Evolutionary conservation across 2,797 vertebrate genomes (phyloP).

Genomic region (Leptoclinus maculatus): DNA sequence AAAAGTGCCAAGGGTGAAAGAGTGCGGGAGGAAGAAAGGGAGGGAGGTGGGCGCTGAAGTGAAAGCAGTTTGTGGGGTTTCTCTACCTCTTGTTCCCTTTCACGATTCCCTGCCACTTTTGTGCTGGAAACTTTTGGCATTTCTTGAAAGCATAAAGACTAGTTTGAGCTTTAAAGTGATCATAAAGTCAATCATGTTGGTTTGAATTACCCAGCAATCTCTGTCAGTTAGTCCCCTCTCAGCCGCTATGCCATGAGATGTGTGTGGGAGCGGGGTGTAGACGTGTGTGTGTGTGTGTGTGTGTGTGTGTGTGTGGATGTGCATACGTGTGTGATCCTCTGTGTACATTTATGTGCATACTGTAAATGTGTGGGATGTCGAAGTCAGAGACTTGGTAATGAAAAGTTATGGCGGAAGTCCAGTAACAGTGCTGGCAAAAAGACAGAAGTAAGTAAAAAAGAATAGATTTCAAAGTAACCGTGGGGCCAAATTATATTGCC

Average conservation of each 20-base stretch:
- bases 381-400: slow-evolving; percentile 34
- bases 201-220: slow-evolving; percentile 94
- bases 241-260: slow-evolving; percentile 80
- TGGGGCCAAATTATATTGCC: slow-evolving; percentile 54
- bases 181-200: slow-evolving; percentile 97
- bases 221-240: slow-evolving; percentile 92
- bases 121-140: slow-evolving; percentile 89
- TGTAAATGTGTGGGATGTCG: slow-evolving; percentile 44
- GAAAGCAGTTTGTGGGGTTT: slow-evolving; percentile 64
- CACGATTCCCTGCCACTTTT: slow-evolving; percentile 89
- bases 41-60: slow-evolving; percentile 68
- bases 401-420: slow-evolving; percentile 32
- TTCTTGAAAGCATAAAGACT: slow-evolving; percentile 95
- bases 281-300: slow-evolving; percentile 32
- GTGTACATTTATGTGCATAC: slow-evolving; percentile 53
- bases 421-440: slow-evolving; percentile 19
- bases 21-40: slow-evolving; percentile 70
- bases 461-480: slow-evolving; percentile 21
- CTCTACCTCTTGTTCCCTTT: slow-evolving; percentile 78
- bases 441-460: not conserved
- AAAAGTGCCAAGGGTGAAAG: slow-evolving; percentile 82
- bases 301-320: slow-evolving; percentile 30
- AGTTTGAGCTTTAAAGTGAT: slow-evolving; percentile 92
- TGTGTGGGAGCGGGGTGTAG: slow-evolving; percentile 61
- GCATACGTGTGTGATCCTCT: slow-evolving; percentile 26